These are phyloP conservation scores for Heptranchias perlo DNA, from an alignment of 2,113 vertebrate species.

Conservation along the genomic window DNA sequence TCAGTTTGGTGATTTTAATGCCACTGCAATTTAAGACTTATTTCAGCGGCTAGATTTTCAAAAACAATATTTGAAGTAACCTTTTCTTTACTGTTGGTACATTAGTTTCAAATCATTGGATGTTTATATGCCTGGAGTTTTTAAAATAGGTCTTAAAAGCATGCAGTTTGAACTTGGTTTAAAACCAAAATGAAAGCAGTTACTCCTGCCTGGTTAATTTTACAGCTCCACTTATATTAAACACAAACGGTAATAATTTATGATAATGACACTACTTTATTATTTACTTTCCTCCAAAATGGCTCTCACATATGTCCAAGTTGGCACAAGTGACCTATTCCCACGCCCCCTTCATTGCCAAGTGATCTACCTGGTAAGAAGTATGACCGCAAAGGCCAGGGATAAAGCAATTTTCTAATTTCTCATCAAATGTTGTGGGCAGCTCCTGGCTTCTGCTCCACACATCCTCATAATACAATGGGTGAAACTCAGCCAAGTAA, in stretches of 20 bases:
- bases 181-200: background rate
- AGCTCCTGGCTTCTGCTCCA: background rate
- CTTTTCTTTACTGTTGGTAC: background rate
- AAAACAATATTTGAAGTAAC: background rate
- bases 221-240: background rate
- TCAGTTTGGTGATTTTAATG: background rate
- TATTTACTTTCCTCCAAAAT: background rate
- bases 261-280: background rate
- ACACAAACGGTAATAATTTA: background rate
- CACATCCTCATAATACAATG: background rate
- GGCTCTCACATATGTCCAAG: background rate
- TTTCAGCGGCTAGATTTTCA: background rate
- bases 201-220: background rate
- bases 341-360: background rate
- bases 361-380: background rate
- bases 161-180: background rate
- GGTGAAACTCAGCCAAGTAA: background rate
- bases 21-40: background rate
- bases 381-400: background rate
- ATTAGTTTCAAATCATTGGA: background rate
- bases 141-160: background rate
- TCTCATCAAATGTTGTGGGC: background rate
- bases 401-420: background rate
- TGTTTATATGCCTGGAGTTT: background rate
- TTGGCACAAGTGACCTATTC: background rate